A percentile compares a stretch with the other conserved stretches of the same genome.
phyloP scores from a whole-genome alignment of 2,113 vertebrate genomes.

The Cyprinodon tularosa region DNA sequence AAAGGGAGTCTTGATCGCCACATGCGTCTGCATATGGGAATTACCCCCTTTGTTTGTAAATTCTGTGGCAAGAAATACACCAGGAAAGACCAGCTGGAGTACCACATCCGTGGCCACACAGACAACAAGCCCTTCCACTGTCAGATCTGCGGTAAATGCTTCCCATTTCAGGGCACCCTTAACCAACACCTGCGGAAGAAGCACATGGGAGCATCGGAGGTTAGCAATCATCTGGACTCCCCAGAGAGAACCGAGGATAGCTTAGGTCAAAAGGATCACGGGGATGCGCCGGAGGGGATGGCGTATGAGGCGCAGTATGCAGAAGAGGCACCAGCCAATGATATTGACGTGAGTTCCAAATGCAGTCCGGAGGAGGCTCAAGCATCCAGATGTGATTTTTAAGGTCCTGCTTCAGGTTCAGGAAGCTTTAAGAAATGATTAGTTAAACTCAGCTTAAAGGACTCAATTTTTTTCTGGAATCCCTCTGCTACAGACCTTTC shows the following conservation, averaged over 20 bases:
- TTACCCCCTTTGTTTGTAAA: slow-evolving; percentile 98
- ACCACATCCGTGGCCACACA: slow-evolving; percentile 98
- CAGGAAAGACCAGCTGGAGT: slow-evolving; percentile 97
- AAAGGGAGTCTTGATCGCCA: slow-evolving; percentile 98
- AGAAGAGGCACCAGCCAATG: slow-evolving; percentile 74
- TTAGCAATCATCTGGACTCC: slow-evolving; percentile 86
- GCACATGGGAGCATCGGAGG: slow-evolving; percentile 87
- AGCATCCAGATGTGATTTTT: slow-evolving; percentile 80
- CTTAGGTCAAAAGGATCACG: slow-evolving; percentile 85
- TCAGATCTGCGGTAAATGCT: slow-evolving; percentile 98
- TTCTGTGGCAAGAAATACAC: slow-evolving; percentile 99
- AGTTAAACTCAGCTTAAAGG: slow-evolving; percentile 59
- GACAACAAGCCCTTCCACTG: slow-evolving; percentile 99
- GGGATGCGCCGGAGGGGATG: slow-evolving; percentile 85
- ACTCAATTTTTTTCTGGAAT: slow-evolving; percentile 60
- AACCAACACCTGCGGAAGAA: slow-evolving; percentile 99
- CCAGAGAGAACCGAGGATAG: slow-evolving; percentile 88
- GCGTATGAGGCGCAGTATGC: slow-evolving; percentile 82
- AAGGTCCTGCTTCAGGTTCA: slow-evolving; percentile 71
- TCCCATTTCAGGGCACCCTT: slow-evolving; percentile 98
- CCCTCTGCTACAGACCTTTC: slow-evolving; percentile 61
- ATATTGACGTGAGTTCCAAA: slow-evolving; percentile 73
- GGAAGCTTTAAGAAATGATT: slow-evolving; percentile 76
- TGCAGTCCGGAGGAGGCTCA: slow-evolving; percentile 78
- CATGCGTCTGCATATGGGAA: slow-evolving; percentile 99